These are phyloP conservation scores for Tanypteryx hageni DNA, from an alignment of 2,888 invertebrate species.

Conservation along the genomic window DNA sequence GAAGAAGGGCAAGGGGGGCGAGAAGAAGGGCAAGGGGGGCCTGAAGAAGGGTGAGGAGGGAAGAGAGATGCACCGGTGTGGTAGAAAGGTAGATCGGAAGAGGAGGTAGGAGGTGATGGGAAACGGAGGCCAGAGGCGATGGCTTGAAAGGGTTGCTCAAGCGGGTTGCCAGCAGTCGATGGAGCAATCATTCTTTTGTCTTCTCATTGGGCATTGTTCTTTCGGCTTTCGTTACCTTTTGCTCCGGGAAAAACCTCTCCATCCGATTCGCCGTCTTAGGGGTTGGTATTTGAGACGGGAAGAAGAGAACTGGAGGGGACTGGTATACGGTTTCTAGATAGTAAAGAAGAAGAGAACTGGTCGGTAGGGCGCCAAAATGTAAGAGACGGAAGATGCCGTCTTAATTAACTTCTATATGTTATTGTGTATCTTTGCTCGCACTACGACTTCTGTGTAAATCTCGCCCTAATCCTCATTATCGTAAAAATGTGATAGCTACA, in stretches of 20 bases:
- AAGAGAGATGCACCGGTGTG: too few species aligned
- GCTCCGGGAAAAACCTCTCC: neutral
- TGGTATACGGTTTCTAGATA: neutral
- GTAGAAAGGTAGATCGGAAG: neutral
- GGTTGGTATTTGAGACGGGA: neutral
- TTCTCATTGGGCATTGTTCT: constrained; percentile 29
- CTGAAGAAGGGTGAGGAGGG: too few species aligned
- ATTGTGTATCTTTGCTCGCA: neutral
- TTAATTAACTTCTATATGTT: neutral
- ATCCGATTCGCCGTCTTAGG: neutral
- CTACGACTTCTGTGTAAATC: too few species aligned
- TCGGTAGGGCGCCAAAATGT: constrained; percentile 18
- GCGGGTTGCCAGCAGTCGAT: constrained; percentile 35
- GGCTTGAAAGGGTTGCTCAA: constrained; percentile 18
- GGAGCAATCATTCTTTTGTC: constrained; percentile 32
- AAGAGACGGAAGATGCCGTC: constrained; percentile 3
- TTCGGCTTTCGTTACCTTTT: constrained; percentile 21
- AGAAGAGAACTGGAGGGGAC: neutral
- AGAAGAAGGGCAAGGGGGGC: too few species aligned
- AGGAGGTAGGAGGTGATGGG: neutral
- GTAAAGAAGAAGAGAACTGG: constrained; percentile 1
- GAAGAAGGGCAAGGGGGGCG: neutral
- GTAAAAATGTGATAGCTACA: too few species aligned
- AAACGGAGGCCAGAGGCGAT: neutral
- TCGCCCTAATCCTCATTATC: too few species aligned